Base-by-base conservation (phyloP, 2,113 vertebrate genomes). In the Caranx melampygus region DNA sequence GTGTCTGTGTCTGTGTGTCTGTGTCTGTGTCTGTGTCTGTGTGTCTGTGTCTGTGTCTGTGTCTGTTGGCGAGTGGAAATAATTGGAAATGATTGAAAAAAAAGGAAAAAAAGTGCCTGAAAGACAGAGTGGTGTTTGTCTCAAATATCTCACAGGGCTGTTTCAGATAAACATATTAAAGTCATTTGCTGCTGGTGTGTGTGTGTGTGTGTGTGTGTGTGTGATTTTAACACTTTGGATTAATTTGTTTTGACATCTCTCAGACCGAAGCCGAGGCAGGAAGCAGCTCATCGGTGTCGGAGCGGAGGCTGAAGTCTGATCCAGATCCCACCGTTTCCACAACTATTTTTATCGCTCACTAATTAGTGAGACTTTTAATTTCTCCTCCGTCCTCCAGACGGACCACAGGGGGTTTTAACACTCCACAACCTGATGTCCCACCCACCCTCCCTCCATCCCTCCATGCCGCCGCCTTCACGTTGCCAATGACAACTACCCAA, bases 341-440 rank as follows among this genome's bases (percentile, higher is more conserved):
- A 34, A 91, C 92, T 94, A 94, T 93, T 94, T 94, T 91, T 93
- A 93, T 86, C 88, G 34, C 71, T 68, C 42, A 15, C 90, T 92
- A 94, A 94, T 94, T 92, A 93, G 91, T 57, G 2, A 71, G 73
- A 80, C 75, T 88, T 82, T 90, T 91, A 89, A 92, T 91, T 91
- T 92, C 47, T 86, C 86, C 75, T 79, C 68, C 45, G 73, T 83
- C 89, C 86, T 86, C 86, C 91, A 90, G 85, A 86, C 75, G 58
- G 79, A 91, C 87, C 92, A 87, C 92, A 82, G 78, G 91, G 88
- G 91, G 85, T 86, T 89, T 89, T 87, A 75, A 80, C 88, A 82
- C 86, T 78, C 68, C 72, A 40, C 79, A 78, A 80, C 83, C 85
- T 65, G 58, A 65, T 15, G 31, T 67, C 0, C 35, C 10, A 40